Conservation (phyloP, 2,888 invertebrate genomes). For the Agelastica alni region DNA sequence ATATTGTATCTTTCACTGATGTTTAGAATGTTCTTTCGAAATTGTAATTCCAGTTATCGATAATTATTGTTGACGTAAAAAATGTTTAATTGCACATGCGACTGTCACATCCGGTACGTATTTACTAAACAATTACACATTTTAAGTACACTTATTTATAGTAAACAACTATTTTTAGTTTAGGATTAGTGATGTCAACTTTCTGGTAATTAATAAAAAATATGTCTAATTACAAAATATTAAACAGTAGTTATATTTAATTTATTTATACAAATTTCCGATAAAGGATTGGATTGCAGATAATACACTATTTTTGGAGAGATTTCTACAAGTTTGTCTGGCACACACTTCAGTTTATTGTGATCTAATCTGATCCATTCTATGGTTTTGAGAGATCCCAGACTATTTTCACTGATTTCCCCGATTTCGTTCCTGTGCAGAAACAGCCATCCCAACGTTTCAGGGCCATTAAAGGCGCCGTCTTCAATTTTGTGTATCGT, state of each 20-base stretch:
- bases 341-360: slow-evolving; percentile 47
- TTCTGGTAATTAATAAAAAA: background rate
- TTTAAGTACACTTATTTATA: background rate
- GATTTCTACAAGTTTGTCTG: slow-evolving; percentile 45
- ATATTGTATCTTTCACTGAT: too few relatives aligned
- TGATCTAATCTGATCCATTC: slow-evolving; percentile 49
- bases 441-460: slow-evolving; percentile 43
- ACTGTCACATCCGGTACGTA: background rate
- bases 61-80: too few relatives aligned
- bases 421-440: slow-evolving; percentile 43
- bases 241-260: slow-evolving; percentile 34
- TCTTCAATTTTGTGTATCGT: slow-evolving; percentile 41
- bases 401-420: slow-evolving; percentile 40
- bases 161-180: background rate
- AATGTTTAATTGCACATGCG: too few relatives aligned
- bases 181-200: background rate
- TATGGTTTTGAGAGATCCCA: slow-evolving; percentile 43
- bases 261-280: slow-evolving; percentile 43
- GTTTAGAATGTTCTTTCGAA: too few relatives aligned
- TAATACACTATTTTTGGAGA: slow-evolving; percentile 48
- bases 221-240: slow-evolving; percentile 15
- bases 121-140: background rate
- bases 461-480: slow-evolving; percentile 42
- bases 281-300: slow-evolving; percentile 47
- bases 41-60: too few relatives aligned